Base-by-base conservation (phyloP, 2,113 vertebrate species). In the Megaceryle torquata region DNA sequence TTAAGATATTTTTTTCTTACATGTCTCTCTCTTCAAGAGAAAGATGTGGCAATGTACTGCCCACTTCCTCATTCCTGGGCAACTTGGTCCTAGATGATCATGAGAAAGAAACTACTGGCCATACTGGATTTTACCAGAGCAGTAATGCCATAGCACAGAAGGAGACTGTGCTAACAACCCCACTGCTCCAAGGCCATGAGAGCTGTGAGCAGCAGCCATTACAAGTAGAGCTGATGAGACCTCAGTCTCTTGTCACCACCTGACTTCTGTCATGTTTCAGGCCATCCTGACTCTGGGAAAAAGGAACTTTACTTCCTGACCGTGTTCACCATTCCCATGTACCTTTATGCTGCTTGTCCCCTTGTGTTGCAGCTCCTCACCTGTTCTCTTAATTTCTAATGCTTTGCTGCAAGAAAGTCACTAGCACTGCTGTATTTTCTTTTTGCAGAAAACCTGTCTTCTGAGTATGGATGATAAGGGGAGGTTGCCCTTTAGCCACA, bases 131-230 rank as follows among this genome's bases (percentile, higher is more conserved):
- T 88, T n/a, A 48, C 8, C 10, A 64, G 35, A 86, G 31, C 29
- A 60, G 26, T 70, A 33, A 74, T 54, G 15, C 28, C 33, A 59
- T 25, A 64, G 35, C 7, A 76, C 28, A 77, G 33, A 39, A 82
- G 15, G 17, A 46, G 8, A 26, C 15, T 1, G 1, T 26, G 41
- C 2, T 50, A 24, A 60, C 3, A 0, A 24, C 15, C 22, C 9
- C 31, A 15, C 3, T 57, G 18, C 29, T 82, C 37, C 41, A 85
- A 65, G 19, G 37, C 15, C 6, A 25, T 0, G 2, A 91, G 11
- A 46, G 29, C 57, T 82, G 39, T 46, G 10, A 86, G 26, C 9
- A 82, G 9, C 11, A 86, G 33, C 24, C 43, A 24, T 20, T 57
- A 48, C 0, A 4, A 13, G 50, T 5, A 64, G 44, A 41, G 13